Percentiles rank a stretch among this genome's conserved stretches.
phyloP scores from a whole-genome alignment of 37 sponge, comb jelly and placozoan genomes.

The Oscarella lobularis region DNA sequence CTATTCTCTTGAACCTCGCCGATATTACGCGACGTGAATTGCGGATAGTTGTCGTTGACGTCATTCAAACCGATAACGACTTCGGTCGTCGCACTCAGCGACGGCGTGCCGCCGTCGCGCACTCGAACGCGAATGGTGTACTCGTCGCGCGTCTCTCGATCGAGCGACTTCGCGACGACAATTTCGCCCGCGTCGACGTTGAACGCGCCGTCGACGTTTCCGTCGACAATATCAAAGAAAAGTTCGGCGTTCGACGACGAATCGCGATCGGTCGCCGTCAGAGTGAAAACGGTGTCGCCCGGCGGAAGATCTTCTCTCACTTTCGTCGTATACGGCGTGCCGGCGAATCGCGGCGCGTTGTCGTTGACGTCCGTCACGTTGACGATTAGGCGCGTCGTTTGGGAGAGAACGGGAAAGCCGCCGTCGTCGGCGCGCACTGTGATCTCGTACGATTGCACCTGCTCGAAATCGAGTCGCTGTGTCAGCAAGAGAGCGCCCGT shows the following conservation, averaged over 20 bases:
- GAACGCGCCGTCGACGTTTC: background rate
- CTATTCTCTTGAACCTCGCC: background rate
- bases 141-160: background rate
- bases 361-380: conserved; percentile 15
- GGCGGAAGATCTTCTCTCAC: conserved; percentile 7
- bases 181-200: background rate
- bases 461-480: conserved; percentile 2
- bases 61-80: background rate
- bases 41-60: background rate
- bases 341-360: background rate
- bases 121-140: background rate
- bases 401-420: conserved; percentile 7
- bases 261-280: conserved; percentile 6
- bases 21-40: background rate
- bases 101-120: background rate
- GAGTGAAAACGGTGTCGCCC: background rate
- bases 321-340: background rate
- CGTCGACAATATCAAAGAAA: conserved; percentile 4
- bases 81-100: background rate
- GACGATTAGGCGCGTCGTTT: background rate
- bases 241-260: conserved; percentile 11
- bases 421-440: conserved; percentile 2
- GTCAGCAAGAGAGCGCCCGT: background rate
- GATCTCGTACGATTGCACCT: background rate
- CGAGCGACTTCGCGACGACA: background rate